phyloP scores from a whole-genome alignment of 2,888 invertebrate genomes.

The Herminia tarsipennalis region DNA sequence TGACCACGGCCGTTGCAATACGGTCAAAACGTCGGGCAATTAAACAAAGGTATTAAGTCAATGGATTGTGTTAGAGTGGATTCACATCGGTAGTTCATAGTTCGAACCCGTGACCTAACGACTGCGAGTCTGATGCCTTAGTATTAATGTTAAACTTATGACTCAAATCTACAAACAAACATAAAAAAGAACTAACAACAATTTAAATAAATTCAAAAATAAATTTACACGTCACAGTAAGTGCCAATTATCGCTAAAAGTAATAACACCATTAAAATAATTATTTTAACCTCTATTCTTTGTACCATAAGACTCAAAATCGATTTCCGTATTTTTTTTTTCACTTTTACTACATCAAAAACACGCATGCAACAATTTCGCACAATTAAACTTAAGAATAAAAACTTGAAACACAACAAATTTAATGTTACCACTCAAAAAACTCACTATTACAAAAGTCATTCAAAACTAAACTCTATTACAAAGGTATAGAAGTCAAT shows the following conservation, averaged over 20 bases:
- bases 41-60: no score
- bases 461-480: conserved; percentile 14
- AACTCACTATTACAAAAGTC: conserved; percentile 7
- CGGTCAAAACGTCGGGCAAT: no score
- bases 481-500: not conserved
- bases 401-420: conserved; percentile 61
- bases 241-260: conserved; percentile 46
- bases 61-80: no score
- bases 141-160: not conserved
- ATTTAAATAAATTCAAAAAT: conserved; percentile 30
- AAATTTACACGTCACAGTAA: conserved; percentile 39
- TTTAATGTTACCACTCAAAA: conserved; percentile 21
- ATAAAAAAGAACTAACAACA: conserved; percentile 14
- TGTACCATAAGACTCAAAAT: conserved; percentile 1
- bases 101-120: no score
- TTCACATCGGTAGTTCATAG: no score
- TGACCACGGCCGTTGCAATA: no score
- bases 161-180: not conserved
- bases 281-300: conserved; percentile 7
- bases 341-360: conserved; percentile 47
- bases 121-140: no score
- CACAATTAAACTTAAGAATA: conserved; percentile 75
- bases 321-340: conserved; percentile 17
- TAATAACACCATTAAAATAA: conserved; percentile 21
- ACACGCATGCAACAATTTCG: conserved; percentile 78